Conservation (phyloP, 1,140 invertebrate genomes). For the Copidosoma floridanum region DNA sequence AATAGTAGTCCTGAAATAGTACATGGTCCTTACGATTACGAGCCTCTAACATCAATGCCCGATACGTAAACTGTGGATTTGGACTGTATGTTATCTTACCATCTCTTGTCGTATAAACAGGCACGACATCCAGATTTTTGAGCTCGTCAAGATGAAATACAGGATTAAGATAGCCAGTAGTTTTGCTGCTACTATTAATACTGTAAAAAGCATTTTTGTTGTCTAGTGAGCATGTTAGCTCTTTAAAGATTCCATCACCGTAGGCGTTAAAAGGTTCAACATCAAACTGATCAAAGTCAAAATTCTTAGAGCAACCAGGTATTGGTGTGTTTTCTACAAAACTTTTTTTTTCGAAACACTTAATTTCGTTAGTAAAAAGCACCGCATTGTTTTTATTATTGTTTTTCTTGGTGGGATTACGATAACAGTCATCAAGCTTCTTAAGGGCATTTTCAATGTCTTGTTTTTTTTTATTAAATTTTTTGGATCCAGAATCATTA, state of each 20-base stretch:
- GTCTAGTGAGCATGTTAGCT: background rate
- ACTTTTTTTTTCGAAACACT: conserved; percentile 24
- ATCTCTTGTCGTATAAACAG: conserved; percentile 54
- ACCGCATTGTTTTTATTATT: too few relatives aligned
- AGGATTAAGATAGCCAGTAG: conserved; percentile 43
- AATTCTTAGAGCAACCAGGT: conserved; percentile 24
- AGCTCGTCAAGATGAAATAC: conserved; percentile 40
- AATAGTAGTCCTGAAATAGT: conserved; percentile 8
- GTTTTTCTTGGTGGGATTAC: background rate
- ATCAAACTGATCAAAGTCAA: conserved; percentile 36
- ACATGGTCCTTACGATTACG: conserved; percentile 32
- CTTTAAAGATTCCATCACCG: conserved; percentile 1
- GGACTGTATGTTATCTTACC: conserved; percentile 55
- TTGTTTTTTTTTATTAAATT: conserved; percentile 9
- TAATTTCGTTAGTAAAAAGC: conserved; percentile 8
- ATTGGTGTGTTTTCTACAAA: conserved; percentile 10
- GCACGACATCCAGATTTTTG: conserved; percentile 48
- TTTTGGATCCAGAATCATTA: too few relatives aligned
- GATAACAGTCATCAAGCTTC: conserved; percentile 19
- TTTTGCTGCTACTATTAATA: conserved; percentile 2
- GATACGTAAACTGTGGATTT: conserved; percentile 49
- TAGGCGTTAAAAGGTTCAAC: background rate
- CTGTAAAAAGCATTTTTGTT: conserved; percentile 8
- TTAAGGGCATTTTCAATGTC: conserved; percentile 9
- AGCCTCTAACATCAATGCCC: conserved; percentile 43